A percentile compares a stretch with the other conserved stretches of the same genome.
Evolutionary conservation across 2,113 vertebrate genomes (phyloP).

Genomic region (Dicerorhinus sumatrensis): DNA sequence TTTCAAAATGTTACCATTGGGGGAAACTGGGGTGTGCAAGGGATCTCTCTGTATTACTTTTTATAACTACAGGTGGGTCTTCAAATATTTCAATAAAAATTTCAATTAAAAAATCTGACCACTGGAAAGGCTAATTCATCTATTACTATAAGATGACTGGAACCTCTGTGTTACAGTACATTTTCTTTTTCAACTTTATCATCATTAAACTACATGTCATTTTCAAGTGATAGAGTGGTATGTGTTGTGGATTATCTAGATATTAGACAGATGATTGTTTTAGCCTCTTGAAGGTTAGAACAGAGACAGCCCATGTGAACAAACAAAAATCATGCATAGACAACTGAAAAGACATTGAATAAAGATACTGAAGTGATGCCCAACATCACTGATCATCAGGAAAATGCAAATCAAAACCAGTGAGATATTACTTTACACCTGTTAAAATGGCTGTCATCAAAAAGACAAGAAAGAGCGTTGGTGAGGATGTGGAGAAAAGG

Average conservation of each 20-base stretch:
- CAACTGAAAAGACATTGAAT: background rate
- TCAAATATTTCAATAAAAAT: background rate
- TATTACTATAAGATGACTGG: background rate
- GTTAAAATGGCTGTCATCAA: background rate
- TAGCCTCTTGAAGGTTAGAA: background rate
- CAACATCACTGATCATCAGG: background rate
- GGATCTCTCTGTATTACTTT: background rate
- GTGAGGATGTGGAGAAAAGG: background rate
- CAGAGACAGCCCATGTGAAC: background rate
- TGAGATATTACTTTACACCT: background rate
- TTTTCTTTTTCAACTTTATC: constrained; percentile 38
- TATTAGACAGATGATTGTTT: background rate
- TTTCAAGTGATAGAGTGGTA: constrained; percentile 26
- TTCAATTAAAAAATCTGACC: constrained; percentile 33
- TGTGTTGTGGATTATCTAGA: background rate
- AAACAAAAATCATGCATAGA: constrained; percentile 5
- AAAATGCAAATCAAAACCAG: background rate
- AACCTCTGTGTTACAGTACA: background rate
- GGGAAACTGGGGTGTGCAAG: background rate
- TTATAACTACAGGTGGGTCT: background rate
- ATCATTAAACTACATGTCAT: background rate
- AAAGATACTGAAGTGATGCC: background rate
- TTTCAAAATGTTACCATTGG: constrained; percentile 5
- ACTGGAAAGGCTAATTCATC: constrained; percentile 22
- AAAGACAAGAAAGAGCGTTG: background rate